A percentile compares a stretch with the other conserved stretches of the same genome.
These are phyloP conservation scores for Haemorhous mexicanus DNA, from an alignment of 2,113 vertebrate species.

Conservation along the genomic window DNA sequence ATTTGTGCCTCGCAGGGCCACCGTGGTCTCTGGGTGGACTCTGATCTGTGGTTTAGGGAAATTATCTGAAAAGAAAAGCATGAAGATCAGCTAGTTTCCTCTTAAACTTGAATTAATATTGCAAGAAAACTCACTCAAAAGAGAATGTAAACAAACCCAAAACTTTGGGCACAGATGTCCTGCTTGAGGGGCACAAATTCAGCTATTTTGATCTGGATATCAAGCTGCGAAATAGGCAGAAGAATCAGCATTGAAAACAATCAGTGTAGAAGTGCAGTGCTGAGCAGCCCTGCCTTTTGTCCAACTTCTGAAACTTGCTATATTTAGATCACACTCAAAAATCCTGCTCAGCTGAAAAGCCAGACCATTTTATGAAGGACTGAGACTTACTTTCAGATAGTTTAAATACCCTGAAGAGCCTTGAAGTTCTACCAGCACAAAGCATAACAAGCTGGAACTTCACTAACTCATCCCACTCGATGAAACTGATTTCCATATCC, in stretches of 20 bases:
- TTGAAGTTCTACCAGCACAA: not conserved
- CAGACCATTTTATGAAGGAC: not conserved
- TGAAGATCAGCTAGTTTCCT: not conserved
- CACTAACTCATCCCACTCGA: not conserved
- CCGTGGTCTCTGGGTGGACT: constrained; percentile 72
- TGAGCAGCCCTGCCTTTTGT: not conserved
- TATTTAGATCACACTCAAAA: not conserved
- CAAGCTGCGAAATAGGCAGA: not conserved
- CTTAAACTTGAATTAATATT: not conserved
- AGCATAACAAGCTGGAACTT: not conserved
- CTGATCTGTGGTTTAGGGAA: constrained; percentile 80
- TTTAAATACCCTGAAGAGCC: not conserved
- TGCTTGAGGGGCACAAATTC: not conserved
- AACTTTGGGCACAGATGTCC: not conserved
- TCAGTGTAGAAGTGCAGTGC: not conserved
- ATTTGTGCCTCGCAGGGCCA: constrained; percentile 74
- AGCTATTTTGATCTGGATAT: not conserved
- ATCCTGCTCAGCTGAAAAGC: not conserved
- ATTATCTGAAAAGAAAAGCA: constrained; percentile 69
- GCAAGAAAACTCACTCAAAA: not conserved
- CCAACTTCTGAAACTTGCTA: not conserved
- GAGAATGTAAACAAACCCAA: not conserved
- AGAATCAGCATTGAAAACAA: not conserved
- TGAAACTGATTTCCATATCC: not conserved
- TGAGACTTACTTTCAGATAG: not conserved